A percentile compares a stretch with the other conserved stretches of the same genome.
Evolutionary conservation across 2,797 vertebrate species (phyloP).

Genomic region (Danio kyathit): DNA sequence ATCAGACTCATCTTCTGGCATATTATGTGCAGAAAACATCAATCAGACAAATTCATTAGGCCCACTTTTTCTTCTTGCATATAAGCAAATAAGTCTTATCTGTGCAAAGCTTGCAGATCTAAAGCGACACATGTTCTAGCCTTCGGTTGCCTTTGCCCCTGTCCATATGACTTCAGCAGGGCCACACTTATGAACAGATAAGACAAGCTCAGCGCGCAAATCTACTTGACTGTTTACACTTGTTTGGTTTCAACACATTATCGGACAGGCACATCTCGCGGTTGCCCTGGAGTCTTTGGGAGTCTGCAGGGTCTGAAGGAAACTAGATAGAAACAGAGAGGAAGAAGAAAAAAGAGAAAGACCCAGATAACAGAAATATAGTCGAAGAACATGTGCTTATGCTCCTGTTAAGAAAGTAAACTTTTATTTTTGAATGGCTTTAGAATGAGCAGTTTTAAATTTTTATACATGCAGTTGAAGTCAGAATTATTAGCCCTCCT

Average conservation of each 20-base stretch:
- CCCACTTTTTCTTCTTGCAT: background rate
- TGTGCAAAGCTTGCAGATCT: background rate
- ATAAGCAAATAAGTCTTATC: slow-evolving; percentile 3
- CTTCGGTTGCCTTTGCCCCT: slow-evolving; percentile 62
- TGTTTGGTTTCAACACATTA: slow-evolving; percentile 73
- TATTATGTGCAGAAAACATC: background rate
- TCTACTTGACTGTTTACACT: slow-evolving; percentile 74
- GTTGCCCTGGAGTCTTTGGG: slow-evolving; percentile 63
- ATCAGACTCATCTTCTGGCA: slow-evolving; percentile 1
- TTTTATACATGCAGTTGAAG: too few relatives aligned
- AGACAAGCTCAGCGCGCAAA: slow-evolving; percentile 56
- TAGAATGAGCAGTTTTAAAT: too few relatives aligned
- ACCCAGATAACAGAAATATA: slow-evolving; percentile 28
- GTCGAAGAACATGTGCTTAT: slow-evolving; percentile 34
- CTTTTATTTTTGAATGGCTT: too few relatives aligned
- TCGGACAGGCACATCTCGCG: slow-evolving; percentile 73
- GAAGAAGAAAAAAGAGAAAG: background rate
- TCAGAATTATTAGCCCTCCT: too few relatives aligned
- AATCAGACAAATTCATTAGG: background rate
- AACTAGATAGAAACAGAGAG: slow-evolving; percentile 60
- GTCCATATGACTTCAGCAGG: slow-evolving; percentile 59
- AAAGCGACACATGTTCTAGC: slow-evolving; percentile 49
- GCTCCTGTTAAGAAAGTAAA: too few relatives aligned
- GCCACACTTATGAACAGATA: slow-evolving; percentile 49
- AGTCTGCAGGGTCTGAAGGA: slow-evolving; percentile 74